Base-by-base conservation (phyloP, 2,888 invertebrate genomes). In the Odontomyia ornata region DNA sequence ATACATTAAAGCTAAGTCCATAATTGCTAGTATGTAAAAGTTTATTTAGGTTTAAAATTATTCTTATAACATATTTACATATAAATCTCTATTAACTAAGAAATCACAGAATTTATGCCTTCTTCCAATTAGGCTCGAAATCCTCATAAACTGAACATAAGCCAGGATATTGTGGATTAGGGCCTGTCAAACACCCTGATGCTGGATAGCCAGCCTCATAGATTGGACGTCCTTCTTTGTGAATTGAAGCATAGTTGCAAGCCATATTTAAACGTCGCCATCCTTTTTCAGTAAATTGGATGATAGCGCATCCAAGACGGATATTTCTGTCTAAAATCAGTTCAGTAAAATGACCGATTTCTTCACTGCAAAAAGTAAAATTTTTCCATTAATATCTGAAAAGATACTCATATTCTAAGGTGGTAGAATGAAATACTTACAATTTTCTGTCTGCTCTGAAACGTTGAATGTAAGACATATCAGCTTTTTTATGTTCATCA, bases 291-390 rank as follows among this genome's bases (percentile, higher is more conserved):
- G 71, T 60, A 18, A 72, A 72, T 36, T 72, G 62, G n/a, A 72
- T 25, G 28, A 46, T 64, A 13, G 77, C 62, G n/a, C 75, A 75
- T 13, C 75, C 75, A 43, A 75, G 62, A n/a, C 64, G 62, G 18
- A 64, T 25, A 18, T 75, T 75, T 46, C 75, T 43, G 47, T 75
- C 75, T 64, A 64, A n/a, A 25, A 75, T 43, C 47, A 75, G n/a
- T 47, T 64, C 75, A n/a, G 75, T 75, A 46, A 75, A 75, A 25
- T 75, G 75, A 47, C 75, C 75, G 46, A 64, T 75, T 75, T 73
- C 73, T 57, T 73, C 73, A 46, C 73, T 73, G 43, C 7, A 64
- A 64, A 62, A 62, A 27, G n/a, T 3, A 23, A 27, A 23, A 36
- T 5, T 36, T 36, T 5, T 36, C 9, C 36, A 36, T 36, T 36